phyloP scores from a whole-genome alignment of 2,888 invertebrate species.

The Lithophane ornitopus region DNA sequence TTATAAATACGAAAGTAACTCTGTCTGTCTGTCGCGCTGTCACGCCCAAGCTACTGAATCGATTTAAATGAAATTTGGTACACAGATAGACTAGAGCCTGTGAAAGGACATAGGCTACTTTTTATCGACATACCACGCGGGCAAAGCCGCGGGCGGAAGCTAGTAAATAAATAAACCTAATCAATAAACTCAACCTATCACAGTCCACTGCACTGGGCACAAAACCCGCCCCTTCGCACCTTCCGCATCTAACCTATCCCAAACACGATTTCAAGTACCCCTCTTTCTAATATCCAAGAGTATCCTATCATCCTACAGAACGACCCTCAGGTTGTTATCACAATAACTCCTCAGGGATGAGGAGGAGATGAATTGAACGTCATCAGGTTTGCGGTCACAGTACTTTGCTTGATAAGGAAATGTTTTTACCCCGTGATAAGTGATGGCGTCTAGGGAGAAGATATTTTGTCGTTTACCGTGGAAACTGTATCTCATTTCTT shows the following conservation, averaged over 20 bases:
- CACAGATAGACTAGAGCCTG: no score
- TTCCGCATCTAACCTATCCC: not conserved
- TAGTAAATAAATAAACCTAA: no score
- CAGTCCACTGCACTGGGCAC: not conserved
- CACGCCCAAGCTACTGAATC: no score
- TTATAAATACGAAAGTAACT: no score
- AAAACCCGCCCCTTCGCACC: no score
- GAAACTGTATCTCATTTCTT: constrained; percentile 15
- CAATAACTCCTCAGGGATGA: constrained; percentile 16
- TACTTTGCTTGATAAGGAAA: constrained; percentile 44
- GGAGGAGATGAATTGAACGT: constrained; percentile 38
- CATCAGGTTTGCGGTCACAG: constrained; percentile 38
- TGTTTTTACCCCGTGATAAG: constrained; percentile 25
- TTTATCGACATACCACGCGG: no score
- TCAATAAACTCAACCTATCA: not conserved
- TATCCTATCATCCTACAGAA: not conserved
- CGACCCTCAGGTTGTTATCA: not conserved
- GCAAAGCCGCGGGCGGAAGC: no score
- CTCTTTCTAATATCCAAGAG: constrained; percentile 10
- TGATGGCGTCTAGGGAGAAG: constrained; percentile 28
- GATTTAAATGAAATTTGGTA: no score
- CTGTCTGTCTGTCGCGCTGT: no score
- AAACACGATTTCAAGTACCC: not conserved
- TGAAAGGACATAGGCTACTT: no score
- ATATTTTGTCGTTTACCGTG: constrained; percentile 23